Evolutionary conservation across 2,797 vertebrate species (phyloP).

Genomic region (Nyctalus aviator): DNA sequence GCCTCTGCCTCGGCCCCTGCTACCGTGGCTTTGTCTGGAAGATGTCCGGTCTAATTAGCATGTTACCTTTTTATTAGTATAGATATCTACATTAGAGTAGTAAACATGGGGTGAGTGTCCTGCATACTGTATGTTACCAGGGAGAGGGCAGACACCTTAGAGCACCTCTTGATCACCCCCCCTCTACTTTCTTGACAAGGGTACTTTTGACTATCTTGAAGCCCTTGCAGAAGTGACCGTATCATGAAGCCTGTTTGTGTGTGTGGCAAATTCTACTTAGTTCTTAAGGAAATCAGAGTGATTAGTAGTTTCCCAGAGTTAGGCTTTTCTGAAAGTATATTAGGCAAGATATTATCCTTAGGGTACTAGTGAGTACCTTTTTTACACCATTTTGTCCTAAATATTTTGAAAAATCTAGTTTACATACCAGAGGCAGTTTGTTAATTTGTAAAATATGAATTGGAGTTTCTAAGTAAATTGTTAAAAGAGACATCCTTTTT

Average conservation of each 20-base stretch:
- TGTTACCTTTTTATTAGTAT: no score
- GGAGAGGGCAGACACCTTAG: background rate
- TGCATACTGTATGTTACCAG: background rate
- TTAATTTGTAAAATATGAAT: slow-evolving; percentile 41
- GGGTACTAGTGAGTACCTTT: background rate
- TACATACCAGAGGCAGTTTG: background rate
- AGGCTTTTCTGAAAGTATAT: slow-evolving; percentile 21
- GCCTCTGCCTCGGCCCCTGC: no score
- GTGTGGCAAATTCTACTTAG: background rate
- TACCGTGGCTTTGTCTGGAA: no score
- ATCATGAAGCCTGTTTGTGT: background rate
- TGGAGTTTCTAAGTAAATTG: slow-evolving; percentile 29
- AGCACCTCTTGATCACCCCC: background rate
- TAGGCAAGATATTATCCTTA: background rate
- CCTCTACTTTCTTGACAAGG: background rate
- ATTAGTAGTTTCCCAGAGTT: background rate
- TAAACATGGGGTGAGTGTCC: background rate
- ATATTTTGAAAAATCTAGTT: slow-evolving; percentile 19
- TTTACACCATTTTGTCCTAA: background rate
- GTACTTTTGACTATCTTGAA: background rate
- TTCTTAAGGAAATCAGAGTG: slow-evolving; percentile 48
- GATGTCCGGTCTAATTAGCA: no score
- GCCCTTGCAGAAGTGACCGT: background rate
- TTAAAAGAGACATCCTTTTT: slow-evolving; percentile 1
- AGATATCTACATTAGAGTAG: background rate